Evolutionary conservation across 1,140 invertebrate species (phyloP).

Genomic region (Lasaia peninsularis): DNA sequence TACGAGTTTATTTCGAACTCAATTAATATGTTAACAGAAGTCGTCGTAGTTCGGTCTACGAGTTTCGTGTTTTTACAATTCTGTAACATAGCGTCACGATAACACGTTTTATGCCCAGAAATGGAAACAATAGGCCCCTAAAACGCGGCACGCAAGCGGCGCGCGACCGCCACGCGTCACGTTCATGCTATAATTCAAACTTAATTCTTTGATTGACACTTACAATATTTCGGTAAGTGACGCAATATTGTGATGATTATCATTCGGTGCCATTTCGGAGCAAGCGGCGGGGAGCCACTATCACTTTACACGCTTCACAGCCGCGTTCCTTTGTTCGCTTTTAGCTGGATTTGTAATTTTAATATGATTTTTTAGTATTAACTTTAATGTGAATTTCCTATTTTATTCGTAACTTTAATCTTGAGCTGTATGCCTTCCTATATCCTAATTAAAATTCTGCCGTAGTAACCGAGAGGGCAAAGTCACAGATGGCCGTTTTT

Average conservation of each 20-base stretch:
- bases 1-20: not conserved
- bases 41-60: slow-evolving; percentile 18
- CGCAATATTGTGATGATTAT: slow-evolving; percentile 78
- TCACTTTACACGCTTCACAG: slow-evolving; percentile 51
- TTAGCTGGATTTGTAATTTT: slow-evolving; percentile 27
- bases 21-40: slow-evolving; percentile 24
- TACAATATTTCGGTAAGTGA: slow-evolving; percentile 79
- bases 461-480: no score
- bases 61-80: slow-evolving; percentile 24
- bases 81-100: slow-evolving; percentile 28
- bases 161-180: slow-evolving; percentile 39
- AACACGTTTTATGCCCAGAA: slow-evolving; percentile 52
- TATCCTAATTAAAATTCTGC: no score
- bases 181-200: slow-evolving; percentile 65
- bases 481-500: no score
- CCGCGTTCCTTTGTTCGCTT: slow-evolving; percentile 27
- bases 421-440: no score
- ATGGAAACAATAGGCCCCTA: slow-evolving; percentile 60
- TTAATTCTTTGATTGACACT: slow-evolving; percentile 78
- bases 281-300: slow-evolving; percentile 44
- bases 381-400: no score
- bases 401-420: no score
- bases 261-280: slow-evolving; percentile 39
- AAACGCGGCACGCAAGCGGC: slow-evolving; percentile 49
- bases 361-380: slow-evolving; percentile 25